Evolutionary conservation across 2,797 vertebrate genomes (phyloP).

Genomic region (Muraenolepis orangiensis): DNA sequence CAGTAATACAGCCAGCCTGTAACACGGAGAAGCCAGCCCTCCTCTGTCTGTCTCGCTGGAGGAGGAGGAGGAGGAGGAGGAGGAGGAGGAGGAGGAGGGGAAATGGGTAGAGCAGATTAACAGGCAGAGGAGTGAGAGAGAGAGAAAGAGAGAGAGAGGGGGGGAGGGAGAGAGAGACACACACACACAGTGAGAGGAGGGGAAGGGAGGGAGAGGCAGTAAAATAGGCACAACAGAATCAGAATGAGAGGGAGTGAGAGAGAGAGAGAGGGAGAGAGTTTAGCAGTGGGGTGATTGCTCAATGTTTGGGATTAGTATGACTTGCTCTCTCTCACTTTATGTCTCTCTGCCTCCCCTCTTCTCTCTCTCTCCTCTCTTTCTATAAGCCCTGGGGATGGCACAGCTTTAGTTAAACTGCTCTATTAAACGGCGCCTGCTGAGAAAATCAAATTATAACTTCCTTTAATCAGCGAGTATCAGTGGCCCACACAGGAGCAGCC

Average conservation of each 20-base stretch:
- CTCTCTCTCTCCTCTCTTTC: constrained; percentile 50
- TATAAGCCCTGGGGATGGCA: constrained; percentile 74
- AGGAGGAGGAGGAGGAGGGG: not conserved
- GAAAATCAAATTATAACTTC: constrained; percentile 80
- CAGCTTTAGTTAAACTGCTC: constrained; percentile 79
- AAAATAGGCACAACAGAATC: not conserved
- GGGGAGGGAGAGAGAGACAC: constrained; percentile 25
- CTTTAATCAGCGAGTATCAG: constrained; percentile 79
- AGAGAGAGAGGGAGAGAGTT: constrained; percentile 67
- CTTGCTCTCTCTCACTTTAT: constrained; percentile 39
- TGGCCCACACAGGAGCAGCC: constrained; percentile 75
- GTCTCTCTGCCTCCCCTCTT: constrained; percentile 5
- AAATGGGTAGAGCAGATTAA: constrained; percentile 56
- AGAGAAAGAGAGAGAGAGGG: constrained; percentile 39
- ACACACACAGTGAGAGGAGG: not conserved
- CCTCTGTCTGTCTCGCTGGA: constrained; percentile 59
- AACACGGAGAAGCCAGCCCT: constrained; percentile 61
- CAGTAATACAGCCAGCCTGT: constrained; percentile 88
- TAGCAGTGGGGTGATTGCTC: constrained; percentile 81
- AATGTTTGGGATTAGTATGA: constrained; percentile 81
- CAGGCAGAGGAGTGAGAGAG: constrained; percentile 52
- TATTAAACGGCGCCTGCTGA: constrained; percentile 77
- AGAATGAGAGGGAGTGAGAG: constrained; percentile 21
- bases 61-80: constrained; percentile 49
- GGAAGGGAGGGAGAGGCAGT: constrained; percentile 1